Conservation (phyloP, 2,888 invertebrate species). For the Drosophila buzzatii region DNA sequence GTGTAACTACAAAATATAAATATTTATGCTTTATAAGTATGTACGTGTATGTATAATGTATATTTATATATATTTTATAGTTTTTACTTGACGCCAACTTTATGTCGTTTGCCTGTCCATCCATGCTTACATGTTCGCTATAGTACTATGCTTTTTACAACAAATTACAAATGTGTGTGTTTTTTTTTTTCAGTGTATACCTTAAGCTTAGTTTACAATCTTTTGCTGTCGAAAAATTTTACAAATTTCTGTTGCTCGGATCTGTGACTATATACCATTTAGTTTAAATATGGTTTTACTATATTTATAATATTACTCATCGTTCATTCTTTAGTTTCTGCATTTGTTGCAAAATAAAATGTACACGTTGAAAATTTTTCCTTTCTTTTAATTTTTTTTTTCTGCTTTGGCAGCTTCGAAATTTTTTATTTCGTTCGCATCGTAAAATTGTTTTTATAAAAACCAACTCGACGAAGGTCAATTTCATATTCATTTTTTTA, state of each 20-base stretch:
- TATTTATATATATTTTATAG: slow-evolving; percentile 61
- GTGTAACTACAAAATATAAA: slow-evolving; percentile 75
- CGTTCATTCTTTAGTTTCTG: slow-evolving; percentile 14
- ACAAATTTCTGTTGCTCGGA: slow-evolving; percentile 64
- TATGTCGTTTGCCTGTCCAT: slow-evolving; percentile 37
- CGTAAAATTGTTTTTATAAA: slow-evolving; percentile 26
- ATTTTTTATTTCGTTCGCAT: slow-evolving; percentile 7
- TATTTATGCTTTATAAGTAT: slow-evolving; percentile 69
- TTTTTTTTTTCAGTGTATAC: slow-evolving; percentile 34
- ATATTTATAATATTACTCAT: slow-evolving; percentile 18
- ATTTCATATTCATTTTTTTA: not conserved
- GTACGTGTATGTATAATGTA: slow-evolving; percentile 61
- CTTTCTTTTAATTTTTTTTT: slow-evolving; percentile 4
- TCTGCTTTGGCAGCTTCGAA: slow-evolving; percentile 43
- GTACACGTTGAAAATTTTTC: slow-evolving; percentile 41
- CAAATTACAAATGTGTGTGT: slow-evolving; percentile 74
- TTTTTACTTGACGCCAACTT: slow-evolving; percentile 59
- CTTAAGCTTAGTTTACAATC: slow-evolving; percentile 67
- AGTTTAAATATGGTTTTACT: slow-evolving; percentile 40
- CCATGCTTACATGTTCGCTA: slow-evolving; percentile 24
- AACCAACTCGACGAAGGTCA: slow-evolving; percentile 39
- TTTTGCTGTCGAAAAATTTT: slow-evolving; percentile 65
- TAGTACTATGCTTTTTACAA: slow-evolving; percentile 67
- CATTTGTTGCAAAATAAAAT: slow-evolving; percentile 58
- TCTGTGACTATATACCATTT: slow-evolving; percentile 35